These are phyloP conservation scores for Setophaga petechia DNA, from an alignment of 2,113 vertebrate species.

Conservation along the genomic window DNA sequence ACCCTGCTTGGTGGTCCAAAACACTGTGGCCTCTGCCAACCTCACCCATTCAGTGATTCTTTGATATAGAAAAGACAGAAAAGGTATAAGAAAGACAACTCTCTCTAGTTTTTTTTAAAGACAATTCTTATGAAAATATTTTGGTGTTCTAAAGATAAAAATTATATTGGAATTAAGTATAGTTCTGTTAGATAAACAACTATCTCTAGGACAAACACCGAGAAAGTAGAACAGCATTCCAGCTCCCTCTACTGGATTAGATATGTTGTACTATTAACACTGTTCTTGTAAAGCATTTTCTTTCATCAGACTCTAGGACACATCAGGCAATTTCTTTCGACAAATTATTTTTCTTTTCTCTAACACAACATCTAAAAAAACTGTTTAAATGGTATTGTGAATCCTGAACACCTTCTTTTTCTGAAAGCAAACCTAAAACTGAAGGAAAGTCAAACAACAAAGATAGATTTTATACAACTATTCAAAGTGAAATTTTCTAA, in stretches of 20 bases:
- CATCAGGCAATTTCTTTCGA: neutral
- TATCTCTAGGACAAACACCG: neutral
- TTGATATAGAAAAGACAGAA: neutral
- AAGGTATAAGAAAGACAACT: neutral
- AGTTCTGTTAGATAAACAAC: neutral
- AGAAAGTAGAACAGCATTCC: neutral
- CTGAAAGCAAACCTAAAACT: neutral
- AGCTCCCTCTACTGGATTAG: conserved; percentile 59
- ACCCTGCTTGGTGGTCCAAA: neutral
- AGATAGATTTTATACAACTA: neutral
- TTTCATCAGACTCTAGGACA: neutral
- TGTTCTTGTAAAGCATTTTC: neutral
- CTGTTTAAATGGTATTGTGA: neutral
- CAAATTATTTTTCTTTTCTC: neutral
- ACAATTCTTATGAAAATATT: neutral
- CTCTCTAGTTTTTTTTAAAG: neutral
- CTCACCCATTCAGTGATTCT: neutral
- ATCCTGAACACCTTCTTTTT: neutral
- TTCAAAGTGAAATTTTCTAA: neutral
- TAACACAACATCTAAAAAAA: neutral
- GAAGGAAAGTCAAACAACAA: neutral
- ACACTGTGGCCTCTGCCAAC: neutral
- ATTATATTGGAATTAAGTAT: neutral
- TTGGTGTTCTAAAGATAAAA: neutral
- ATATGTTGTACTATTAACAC: neutral